Percentiles rank a stretch among this genome's conserved stretches.
Conservation (phyloP, 2,113 vertebrate genomes). For the Sylvilagus bachmani region DNA sequence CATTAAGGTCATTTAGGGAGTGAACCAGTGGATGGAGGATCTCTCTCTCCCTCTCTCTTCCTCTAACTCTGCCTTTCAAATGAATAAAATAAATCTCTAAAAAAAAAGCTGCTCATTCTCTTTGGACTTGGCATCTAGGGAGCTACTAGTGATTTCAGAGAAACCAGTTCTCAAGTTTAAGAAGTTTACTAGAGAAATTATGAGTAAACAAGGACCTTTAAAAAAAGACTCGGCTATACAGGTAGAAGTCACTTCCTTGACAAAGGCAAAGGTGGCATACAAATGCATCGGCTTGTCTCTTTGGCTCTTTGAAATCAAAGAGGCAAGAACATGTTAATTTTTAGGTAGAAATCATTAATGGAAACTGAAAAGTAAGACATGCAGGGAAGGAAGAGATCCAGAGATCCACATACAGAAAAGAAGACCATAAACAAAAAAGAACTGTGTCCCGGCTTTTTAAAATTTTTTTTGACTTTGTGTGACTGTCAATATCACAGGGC, state of each 20-base stretch:
- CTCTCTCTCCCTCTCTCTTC: too few relatives aligned
- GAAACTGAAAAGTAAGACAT: not conserved
- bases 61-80: too few relatives aligned
- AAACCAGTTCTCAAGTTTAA: not conserved
- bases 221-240: not conserved
- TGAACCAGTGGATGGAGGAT: too few relatives aligned
- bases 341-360: not conserved
- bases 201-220: not conserved
- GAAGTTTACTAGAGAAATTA: not conserved
- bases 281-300: not conserved
- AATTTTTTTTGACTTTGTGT: not conserved
- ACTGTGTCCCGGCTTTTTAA: too few relatives aligned
- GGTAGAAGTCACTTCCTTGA: not conserved
- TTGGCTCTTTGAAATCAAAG: conserved; percentile 29
- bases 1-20: too few relatives aligned
- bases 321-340: not conserved
- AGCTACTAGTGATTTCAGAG: not conserved
- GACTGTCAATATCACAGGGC: not conserved
- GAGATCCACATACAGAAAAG: not conserved
- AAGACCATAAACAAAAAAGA: not conserved
- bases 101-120: not conserved
- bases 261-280: not conserved
- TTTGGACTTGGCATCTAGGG: not conserved
- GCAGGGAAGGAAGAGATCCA: not conserved
- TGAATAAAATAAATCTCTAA: too few relatives aligned